These are phyloP conservation scores for Dione juno DNA, from an alignment of 2,888 invertebrate genomes.

Conservation along the genomic window DNA sequence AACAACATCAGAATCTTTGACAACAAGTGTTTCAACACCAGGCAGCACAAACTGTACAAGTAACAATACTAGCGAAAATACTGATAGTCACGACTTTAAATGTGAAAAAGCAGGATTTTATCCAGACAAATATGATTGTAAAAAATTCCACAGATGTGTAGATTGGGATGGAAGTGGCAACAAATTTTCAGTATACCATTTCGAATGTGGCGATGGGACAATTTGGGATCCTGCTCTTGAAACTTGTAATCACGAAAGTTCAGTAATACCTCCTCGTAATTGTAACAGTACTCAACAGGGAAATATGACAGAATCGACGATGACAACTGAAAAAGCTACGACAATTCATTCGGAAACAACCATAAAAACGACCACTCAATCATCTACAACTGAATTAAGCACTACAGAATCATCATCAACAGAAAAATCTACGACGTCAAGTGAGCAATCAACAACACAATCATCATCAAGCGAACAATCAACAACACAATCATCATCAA, in stretches of 20 bases:
- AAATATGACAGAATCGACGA: conserved; percentile 49
- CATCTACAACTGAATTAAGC: conserved; percentile 24
- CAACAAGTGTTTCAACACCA: conserved; percentile 45
- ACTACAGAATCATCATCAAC: conserved; percentile 28
- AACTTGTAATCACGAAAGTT: conserved; percentile 87
- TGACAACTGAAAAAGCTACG: conserved; percentile 47
- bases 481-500: conserved; percentile 50
- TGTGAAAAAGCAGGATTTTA: conserved; percentile 85
- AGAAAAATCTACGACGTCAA: conserved; percentile 43
- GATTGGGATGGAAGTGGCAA: conserved; percentile 83
- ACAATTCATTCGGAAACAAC: conserved; percentile 43
- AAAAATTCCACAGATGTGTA: conserved; percentile 87
- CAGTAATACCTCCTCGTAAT: conserved; percentile 84
- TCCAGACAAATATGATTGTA: conserved; percentile 84
- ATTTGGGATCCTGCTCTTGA: conserved; percentile 87
- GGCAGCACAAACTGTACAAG: conserved; percentile 53
- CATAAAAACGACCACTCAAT: conserved; percentile 37
- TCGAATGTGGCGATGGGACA: conserved; percentile 87
- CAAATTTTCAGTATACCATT: conserved; percentile 85
- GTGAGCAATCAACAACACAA: conserved; percentile 48
- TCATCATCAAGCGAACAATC: conserved; percentile 45
- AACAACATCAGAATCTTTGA: conserved; percentile 43
- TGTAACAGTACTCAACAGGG: conserved; percentile 66
- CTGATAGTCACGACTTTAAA: conserved; percentile 58
- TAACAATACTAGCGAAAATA: conserved; percentile 58